These are phyloP conservation scores for Cephus runcator DNA, from an alignment of 2,888 invertebrate species.

Conservation along the genomic window DNA sequence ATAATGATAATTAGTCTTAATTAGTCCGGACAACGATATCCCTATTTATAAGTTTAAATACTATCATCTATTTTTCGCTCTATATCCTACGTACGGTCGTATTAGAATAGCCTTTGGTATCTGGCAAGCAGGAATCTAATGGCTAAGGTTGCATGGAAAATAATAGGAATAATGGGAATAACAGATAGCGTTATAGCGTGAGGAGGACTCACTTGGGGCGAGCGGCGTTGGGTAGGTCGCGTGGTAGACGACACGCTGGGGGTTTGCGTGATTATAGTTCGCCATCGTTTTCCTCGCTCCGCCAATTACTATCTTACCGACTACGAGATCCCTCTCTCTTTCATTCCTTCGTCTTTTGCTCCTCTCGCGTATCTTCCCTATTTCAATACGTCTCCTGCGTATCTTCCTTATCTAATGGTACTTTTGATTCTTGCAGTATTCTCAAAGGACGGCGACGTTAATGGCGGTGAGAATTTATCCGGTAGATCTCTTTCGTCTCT, in stretches of 20 bases:
- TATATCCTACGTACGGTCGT: no score
- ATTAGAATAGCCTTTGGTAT: background rate
- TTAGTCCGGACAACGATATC: background rate
- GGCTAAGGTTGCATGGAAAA: background rate
- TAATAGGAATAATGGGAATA: slow-evolving; percentile 1
- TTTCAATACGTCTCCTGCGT: background rate
- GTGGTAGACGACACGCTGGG: slow-evolving; percentile 64
- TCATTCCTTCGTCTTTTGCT: background rate
- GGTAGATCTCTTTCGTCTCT: background rate
- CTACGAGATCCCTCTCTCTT: slow-evolving; percentile 1
- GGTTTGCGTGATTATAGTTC: slow-evolving; percentile 62
- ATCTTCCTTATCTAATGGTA: background rate
- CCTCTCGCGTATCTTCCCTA: background rate
- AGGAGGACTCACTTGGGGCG: slow-evolving; percentile 62
- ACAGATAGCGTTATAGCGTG: slow-evolving; percentile 34
- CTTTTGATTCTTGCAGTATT: background rate
- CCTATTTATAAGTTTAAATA: background rate
- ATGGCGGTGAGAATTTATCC: background rate
- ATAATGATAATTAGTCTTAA: background rate
- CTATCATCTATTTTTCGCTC: background rate
- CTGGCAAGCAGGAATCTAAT: background rate
- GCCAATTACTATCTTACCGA: background rate
- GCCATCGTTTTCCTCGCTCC: slow-evolving; percentile 47
- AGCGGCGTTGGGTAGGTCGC: slow-evolving; percentile 64
- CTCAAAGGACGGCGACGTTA: background rate